Conservation (phyloP, 2,797 vertebrate genomes). For the Lophius americanus region DNA sequence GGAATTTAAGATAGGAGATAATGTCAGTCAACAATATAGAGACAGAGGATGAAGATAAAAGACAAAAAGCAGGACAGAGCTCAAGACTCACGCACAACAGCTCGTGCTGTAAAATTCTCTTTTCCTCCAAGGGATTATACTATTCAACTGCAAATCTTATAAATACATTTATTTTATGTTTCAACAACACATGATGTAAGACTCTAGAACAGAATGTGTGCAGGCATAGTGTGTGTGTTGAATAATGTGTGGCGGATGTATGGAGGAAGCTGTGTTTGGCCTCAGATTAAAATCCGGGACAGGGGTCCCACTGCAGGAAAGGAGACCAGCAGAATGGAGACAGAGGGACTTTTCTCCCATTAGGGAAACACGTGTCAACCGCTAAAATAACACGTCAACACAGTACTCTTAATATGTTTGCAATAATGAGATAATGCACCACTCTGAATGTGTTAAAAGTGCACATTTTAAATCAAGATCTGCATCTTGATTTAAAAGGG, state of each 20-base stretch:
- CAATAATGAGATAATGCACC: no score
- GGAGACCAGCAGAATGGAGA: conserved; percentile 54
- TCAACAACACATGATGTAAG: no score
- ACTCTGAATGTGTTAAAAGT: background rate
- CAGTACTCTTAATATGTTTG: background rate
- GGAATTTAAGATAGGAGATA: conserved; percentile 42
- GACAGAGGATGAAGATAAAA: no score
- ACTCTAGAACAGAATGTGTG: no score
- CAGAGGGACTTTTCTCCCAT: conserved; percentile 50
- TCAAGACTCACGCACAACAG: no score
- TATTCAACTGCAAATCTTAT: no score
- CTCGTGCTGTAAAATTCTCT: no score
- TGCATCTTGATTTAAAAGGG: no score
- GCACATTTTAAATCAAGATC: background rate
- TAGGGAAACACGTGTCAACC: conserved; percentile 40
- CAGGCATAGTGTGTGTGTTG: conserved; percentile 14
- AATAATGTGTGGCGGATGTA: conserved; percentile 63
- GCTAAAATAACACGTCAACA: conserved; percentile 13
- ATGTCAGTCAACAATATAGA: conserved; percentile 26
- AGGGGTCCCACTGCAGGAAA: conserved; percentile 69
- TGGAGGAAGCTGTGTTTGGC: conserved; percentile 80
- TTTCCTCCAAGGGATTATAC: no score
- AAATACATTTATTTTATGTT: no score
- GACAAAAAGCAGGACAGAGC: no score
- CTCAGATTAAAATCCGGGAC: conserved; percentile 79